Percentiles rank a stretch among this genome's conserved stretches.
These are phyloP conservation scores for Aphelocoma californica DNA, from an alignment of 2,797 vertebrate genomes.

Conservation along the genomic window DNA sequence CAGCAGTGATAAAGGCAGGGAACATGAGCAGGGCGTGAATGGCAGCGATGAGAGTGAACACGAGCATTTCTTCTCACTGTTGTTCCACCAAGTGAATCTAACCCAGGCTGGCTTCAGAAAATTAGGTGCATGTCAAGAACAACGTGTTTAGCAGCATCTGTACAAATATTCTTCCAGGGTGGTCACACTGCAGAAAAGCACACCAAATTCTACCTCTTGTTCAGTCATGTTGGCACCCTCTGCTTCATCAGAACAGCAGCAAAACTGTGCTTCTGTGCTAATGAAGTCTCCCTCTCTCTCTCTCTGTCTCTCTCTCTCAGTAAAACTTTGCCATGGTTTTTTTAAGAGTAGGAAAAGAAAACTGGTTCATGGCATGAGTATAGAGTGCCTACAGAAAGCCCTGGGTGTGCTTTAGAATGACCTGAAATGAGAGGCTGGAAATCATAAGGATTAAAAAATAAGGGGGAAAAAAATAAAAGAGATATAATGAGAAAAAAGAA, in stretches of 20 bases:
- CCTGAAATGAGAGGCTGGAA: background rate
- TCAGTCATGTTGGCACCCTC: background rate
- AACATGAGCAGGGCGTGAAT: background rate
- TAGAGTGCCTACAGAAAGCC: background rate
- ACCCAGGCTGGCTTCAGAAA: background rate
- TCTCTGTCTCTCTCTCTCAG: too few species aligned
- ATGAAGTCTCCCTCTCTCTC: background rate
- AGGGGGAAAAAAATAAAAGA: fast-evolving
- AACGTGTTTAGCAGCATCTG: background rate
- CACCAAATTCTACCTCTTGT: background rate
- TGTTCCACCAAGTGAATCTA: background rate
- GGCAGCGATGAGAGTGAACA: fast-evolving
- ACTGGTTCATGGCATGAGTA: background rate
- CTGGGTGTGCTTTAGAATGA: background rate
- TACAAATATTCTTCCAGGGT: background rate
- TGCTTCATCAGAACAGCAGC: background rate
- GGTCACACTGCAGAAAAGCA: background rate
- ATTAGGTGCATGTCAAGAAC: background rate
- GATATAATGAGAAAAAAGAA: background rate
- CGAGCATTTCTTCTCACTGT: background rate
- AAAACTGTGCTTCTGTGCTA: background rate
- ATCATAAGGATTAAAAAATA: background rate
- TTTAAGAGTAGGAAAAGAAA: background rate
- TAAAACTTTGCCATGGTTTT: background rate
- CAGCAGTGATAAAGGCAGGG: background rate